Conservation (phyloP, 1,140 invertebrate species). For the Aphelenchoides besseyi region DNA sequence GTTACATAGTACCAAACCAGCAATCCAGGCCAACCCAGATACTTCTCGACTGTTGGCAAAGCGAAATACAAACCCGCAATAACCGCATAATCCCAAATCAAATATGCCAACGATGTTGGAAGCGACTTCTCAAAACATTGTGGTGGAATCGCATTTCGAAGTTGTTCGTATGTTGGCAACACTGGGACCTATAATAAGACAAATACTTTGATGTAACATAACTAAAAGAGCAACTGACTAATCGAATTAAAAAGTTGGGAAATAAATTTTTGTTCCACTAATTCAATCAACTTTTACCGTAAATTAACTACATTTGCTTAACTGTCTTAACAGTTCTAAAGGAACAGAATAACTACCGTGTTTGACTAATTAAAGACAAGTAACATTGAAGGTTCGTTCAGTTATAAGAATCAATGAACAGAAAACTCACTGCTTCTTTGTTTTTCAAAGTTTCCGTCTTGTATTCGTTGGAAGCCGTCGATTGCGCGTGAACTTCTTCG, state of each 20-base stretch:
- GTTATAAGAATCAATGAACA: too few species aligned
- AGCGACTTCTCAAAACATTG: conserved; percentile 61
- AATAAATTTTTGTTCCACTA: too few species aligned
- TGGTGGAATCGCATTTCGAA: conserved; percentile 53
- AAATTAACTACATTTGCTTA: too few species aligned
- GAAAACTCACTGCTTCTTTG: too few species aligned
- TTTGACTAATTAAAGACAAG: too few species aligned
- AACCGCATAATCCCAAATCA: conserved; percentile 58
- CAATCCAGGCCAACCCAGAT: conserved; percentile 39
- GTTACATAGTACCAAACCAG: conserved; percentile 61
- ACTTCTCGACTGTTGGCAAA: conserved; percentile 45
- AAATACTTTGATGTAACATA: neutral
- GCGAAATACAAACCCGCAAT: conserved; percentile 53
- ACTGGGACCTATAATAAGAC: conserved; percentile 22
- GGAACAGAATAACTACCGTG: too few species aligned
- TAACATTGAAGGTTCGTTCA: too few species aligned
- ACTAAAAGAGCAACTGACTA: neutral
- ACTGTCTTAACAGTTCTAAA: too few species aligned
- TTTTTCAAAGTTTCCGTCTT: too few species aligned
- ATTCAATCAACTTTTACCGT: too few species aligned
- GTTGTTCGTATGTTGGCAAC: conserved; percentile 39
- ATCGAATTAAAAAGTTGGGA: conserved; percentile 2
- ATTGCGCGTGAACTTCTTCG: too few species aligned
- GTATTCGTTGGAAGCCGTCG: too few species aligned
- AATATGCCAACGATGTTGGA: conserved; percentile 61